Percentiles rank a stretch among this genome's conserved stretches.
These are phyloP conservation scores for Babyrousa celebensis DNA, from an alignment of 2,797 vertebrate species.

Conservation along the genomic window DNA sequence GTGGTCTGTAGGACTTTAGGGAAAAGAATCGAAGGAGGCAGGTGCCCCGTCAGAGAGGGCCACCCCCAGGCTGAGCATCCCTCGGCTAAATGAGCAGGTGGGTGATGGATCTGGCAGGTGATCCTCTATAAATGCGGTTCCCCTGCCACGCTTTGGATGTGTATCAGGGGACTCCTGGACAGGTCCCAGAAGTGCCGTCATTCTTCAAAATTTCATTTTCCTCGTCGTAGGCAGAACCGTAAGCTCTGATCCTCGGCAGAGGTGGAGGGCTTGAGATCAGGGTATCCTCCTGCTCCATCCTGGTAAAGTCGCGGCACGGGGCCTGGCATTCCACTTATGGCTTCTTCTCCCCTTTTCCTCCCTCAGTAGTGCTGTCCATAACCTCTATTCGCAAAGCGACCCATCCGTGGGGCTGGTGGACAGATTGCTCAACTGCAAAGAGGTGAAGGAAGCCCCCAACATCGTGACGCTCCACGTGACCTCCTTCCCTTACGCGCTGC, in stretches of 20 bases:
- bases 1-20: neutral
- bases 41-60: neutral
- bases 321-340: accelerated
- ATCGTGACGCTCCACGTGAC: slow-evolving; percentile 98
- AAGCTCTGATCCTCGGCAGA: neutral
- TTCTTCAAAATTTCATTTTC: neutral
- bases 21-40: neutral
- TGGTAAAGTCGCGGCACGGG: accelerated
- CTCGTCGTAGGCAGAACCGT: neutral
- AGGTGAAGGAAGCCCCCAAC: slow-evolving; percentile 96
- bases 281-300: accelerated
- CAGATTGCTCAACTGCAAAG: slow-evolving; percentile 96
- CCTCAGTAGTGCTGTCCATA: slow-evolving; percentile 89
- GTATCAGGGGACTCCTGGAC: neutral
- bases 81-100: accelerated
- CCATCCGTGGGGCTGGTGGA: slow-evolving; percentile 94
- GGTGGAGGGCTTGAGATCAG: accelerated
- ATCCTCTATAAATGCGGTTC: accelerated
- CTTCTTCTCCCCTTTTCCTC: neutral
- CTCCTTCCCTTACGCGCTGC: slow-evolving; percentile 97
- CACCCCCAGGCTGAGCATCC: accelerated
- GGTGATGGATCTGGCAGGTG: neutral
- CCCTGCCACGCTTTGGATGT: neutral
- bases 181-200: too few relatives aligned
- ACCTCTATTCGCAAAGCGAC: slow-evolving; percentile 92